Percentiles rank a stretch among this genome's conserved stretches.
These are phyloP conservation scores for Andrena haemorrhoa DNA, from an alignment of 2,888 invertebrate genomes.

Conservation along the genomic window DNA sequence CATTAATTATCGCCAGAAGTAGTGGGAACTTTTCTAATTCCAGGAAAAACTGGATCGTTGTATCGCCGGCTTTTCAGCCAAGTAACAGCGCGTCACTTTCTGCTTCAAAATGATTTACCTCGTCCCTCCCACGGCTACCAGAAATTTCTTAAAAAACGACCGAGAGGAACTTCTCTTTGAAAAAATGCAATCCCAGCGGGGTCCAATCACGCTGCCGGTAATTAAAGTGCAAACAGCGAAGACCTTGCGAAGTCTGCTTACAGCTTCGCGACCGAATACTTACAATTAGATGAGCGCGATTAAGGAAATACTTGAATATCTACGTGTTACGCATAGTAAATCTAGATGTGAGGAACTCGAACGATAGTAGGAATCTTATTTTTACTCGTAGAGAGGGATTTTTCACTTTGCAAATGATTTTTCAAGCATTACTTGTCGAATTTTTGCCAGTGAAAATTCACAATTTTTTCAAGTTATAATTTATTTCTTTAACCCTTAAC, in stretches of 20 bases:
- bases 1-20: conserved; percentile 65
- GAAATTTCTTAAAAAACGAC: not conserved
- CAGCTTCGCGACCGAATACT: not conserved
- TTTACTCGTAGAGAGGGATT: no score
- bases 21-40: conserved; percentile 65
- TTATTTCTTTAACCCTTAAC: no score
- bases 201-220: conserved; percentile 53
- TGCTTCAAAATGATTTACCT: conserved; percentile 53
- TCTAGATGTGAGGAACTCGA: no score
- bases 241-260: conserved; percentile 42
- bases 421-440: no score
- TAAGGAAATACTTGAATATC: no score
- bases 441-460: no score
- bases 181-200: conserved; percentile 53
- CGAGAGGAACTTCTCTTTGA: conserved; percentile 27
- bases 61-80: conserved; percentile 23
- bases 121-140: not conserved
- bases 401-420: no score
- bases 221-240: conserved; percentile 52
- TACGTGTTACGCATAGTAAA: no score
- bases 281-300: not conserved
- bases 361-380: no score
- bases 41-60: conserved; percentile 54
- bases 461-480: no score
- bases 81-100: conserved; percentile 51